Evolutionary conservation across 2,888 invertebrate genomes (phyloP).

Genomic region (Apamea crenata): DNA sequence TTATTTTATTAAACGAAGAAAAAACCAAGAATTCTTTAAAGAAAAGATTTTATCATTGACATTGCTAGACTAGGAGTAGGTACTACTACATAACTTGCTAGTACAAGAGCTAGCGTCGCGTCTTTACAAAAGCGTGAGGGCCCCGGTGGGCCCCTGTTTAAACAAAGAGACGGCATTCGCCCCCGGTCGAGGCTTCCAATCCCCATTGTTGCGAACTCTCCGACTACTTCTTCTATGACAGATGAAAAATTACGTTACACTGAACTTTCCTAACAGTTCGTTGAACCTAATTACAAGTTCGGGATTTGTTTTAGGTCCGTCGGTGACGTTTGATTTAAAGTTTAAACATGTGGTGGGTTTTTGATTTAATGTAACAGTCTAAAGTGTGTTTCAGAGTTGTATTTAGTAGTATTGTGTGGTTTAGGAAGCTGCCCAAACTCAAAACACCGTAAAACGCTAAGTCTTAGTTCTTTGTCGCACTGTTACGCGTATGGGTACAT

Average conservation of each 20-base stretch:
- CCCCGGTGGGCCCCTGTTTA: constrained; percentile 38
- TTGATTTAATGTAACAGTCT: constrained; percentile 13
- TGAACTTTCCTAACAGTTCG: constrained; percentile 46
- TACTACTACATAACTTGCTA: constrained; percentile 23
- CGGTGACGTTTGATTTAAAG: constrained; percentile 44
- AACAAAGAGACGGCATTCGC: constrained; percentile 52
- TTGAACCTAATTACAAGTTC: constrained; percentile 53
- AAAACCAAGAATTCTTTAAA: constrained; percentile 23
- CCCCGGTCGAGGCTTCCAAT: constrained; percentile 36
- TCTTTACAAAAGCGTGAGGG: constrained; percentile 43
- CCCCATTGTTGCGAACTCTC: constrained; percentile 46
- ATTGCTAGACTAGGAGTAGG: constrained; percentile 18
- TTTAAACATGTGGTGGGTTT: constrained; percentile 23
- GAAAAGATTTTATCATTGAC: constrained; percentile 45
- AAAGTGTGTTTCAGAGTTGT: background rate
- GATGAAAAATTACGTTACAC: constrained; percentile 55
- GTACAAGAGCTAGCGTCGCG: constrained; percentile 28
- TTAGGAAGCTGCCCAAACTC: background rate
- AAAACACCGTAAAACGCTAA: background rate
- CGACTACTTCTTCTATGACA: constrained; percentile 23
- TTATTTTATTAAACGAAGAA: constrained; percentile 42
- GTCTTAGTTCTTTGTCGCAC: background rate
- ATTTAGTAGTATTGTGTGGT: background rate
- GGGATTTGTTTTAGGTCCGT: constrained; percentile 33
- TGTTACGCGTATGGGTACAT: background rate